Evolutionary conservation across 37 sponge, comb jelly and placozoan genomes (phyloP), one percentile per base, ranked within the genome.

Genomic region (Ianthella basta): DNA sequence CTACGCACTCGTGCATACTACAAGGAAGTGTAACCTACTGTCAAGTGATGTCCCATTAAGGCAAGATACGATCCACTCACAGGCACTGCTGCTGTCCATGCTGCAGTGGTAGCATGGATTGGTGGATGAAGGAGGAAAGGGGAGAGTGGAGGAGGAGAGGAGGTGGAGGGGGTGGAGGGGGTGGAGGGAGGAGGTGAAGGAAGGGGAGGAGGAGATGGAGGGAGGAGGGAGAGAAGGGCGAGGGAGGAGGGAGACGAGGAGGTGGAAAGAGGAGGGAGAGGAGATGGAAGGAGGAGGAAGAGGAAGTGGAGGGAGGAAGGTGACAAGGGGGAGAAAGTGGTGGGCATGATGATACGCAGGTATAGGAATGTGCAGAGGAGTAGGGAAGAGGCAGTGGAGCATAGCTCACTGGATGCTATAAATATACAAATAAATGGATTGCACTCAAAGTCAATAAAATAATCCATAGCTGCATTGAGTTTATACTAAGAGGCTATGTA

Each of bases 11-110:
- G 8, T 44, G 50, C 50, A 44, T 8, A 44, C 8, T 8, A 1
- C 34, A 36, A 50, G 32, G 24, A 30, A 39, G 64, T 64, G 34
- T 34, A 19, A 34, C 56, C 14, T 56, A 68, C 61, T 73, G 37
- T 72, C 84, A 66, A 75, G 78, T 24, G 25, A 73, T 74, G 32
- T 82, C 15, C 23, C n/a, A 38, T 72, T 74, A 23, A 84, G 24
- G 15, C 73, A 72, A 6, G 54, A 59, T 0, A 60, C 12, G 23
- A 50, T 60, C 63, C 61, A 85, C 44, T 39, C 75, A 72, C 79
- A 84, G 56, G 33, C 38, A 34, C 73, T 67, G 30, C 25, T 72
- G 8, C 64, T 87, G 57, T 84, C 75, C 74, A 54, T 84, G 32
- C 57, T 85, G 72, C 25, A 38, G 68, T 24, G n/a, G 30, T 40